phyloP scores from a whole-genome alignment of 2,888 invertebrate genomes.

The Chrysina gloriosa region DNA sequence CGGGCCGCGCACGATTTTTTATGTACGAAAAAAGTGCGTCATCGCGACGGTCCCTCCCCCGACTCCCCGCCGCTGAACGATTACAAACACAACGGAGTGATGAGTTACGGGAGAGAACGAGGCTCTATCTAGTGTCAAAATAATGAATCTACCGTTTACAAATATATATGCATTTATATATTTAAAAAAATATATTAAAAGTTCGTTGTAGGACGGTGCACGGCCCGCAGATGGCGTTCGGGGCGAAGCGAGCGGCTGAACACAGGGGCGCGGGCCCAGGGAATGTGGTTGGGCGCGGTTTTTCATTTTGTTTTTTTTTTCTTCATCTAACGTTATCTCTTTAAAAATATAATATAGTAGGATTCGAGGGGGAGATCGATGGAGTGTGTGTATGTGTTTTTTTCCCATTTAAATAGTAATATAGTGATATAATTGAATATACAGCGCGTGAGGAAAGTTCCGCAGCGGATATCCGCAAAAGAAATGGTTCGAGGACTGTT shows the following conservation, averaged over 20 bases:
- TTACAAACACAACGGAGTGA: not conserved
- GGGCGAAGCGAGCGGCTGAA: conserved; percentile 54
- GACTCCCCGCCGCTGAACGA: too few species aligned
- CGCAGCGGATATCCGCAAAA: too few species aligned
- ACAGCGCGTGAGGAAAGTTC: too few species aligned
- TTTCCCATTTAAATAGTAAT: not conserved
- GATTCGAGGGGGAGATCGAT: conserved; percentile 62
- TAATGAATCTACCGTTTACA: too few species aligned
- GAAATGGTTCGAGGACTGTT: too few species aligned
- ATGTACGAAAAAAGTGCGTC: not conserved
- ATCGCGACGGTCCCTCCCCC: too few species aligned
- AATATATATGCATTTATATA: too few species aligned
- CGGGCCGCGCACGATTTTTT: conserved; percentile 49
- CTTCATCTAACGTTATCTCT: conserved; percentile 12
- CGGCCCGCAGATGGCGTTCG: not conserved
- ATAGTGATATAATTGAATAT: not conserved
- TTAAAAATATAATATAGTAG: conserved; percentile 40
- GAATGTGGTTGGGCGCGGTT: conserved; percentile 60
- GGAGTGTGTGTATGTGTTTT: conserved; percentile 45
- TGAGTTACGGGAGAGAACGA: not conserved
- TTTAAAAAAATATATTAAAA: not conserved
- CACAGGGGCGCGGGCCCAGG: conserved; percentile 61
- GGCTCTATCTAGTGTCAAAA: not conserved
- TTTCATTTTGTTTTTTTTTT: conserved; percentile 30
- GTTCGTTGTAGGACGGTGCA: conserved; percentile 40